These are phyloP conservation scores for Luscinia luscinia DNA, from an alignment of 2,797 vertebrate genomes.

Conservation along the genomic window DNA sequence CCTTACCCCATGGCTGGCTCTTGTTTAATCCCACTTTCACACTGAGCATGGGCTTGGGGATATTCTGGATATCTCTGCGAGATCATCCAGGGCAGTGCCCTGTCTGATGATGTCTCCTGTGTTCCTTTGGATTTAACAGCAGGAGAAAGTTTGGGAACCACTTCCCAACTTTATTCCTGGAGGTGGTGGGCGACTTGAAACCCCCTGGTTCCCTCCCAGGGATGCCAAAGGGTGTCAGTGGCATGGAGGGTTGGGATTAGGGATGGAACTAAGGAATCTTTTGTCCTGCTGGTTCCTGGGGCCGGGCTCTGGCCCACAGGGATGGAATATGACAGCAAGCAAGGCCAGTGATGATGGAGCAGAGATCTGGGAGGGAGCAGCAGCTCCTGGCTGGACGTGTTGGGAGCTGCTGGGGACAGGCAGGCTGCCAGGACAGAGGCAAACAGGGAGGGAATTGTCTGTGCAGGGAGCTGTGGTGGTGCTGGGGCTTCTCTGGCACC, in stretches of 20 bases:
- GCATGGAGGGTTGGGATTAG: background rate
- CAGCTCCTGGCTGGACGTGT: background rate
- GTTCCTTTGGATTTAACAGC: background rate
- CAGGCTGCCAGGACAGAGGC: constrained; percentile 9
- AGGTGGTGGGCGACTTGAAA: accelerated
- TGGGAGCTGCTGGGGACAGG: constrained; percentile 25
- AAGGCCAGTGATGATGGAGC: background rate
- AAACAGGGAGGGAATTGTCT: background rate
- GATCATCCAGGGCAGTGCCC: accelerated
- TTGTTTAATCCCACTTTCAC: background rate
- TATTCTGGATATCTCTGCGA: accelerated
- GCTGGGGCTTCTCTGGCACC: background rate
- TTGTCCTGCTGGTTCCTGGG: background rate
- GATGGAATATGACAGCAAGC: background rate
- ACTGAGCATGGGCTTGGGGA: accelerated
- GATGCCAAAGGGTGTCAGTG: accelerated
- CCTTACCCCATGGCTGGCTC: background rate
- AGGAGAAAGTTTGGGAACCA: background rate
- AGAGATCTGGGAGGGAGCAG: background rate
- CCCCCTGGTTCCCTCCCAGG: accelerated
- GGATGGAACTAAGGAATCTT: background rate
- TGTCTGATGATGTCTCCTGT: accelerated
- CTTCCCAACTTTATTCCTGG: background rate
- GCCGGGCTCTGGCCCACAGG: background rate
- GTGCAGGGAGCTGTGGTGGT: background rate